These are phyloP conservation scores for Equus przewalskii DNA, from an alignment of 2,113 vertebrate genomes.

Conservation along the genomic window DNA sequence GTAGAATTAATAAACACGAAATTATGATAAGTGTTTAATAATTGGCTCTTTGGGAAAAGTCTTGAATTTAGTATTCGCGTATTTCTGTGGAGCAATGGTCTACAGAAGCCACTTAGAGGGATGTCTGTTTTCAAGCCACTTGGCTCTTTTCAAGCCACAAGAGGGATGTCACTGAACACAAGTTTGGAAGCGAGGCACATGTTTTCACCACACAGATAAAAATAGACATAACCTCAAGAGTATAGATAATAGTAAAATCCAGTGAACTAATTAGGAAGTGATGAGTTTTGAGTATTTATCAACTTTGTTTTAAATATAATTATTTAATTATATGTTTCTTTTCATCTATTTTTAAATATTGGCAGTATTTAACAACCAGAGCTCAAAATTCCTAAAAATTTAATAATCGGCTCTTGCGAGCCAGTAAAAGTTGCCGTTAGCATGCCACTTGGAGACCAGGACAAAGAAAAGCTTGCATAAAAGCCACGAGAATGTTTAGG, in stretches of 20 bases:
- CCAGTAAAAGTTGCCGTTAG: not conserved
- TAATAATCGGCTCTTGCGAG: not conserved
- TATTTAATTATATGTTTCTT: not conserved
- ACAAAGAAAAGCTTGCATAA: not conserved
- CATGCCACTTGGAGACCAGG: not conserved
- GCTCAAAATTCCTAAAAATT: not conserved
- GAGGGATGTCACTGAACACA: not conserved
- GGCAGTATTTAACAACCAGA: not conserved
- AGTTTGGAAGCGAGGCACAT: not conserved
- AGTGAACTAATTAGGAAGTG: not conserved
- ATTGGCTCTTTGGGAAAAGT: not conserved
- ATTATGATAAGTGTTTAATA: not conserved
- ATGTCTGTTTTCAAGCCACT: not conserved
- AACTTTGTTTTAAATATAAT: not conserved
- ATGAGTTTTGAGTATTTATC: not conserved
- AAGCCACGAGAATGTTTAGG: not conserved
- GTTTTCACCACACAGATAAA: not conserved
- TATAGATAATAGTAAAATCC: not conserved
- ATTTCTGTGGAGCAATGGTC: not conserved
- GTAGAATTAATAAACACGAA: not conserved
- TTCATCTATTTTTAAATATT: constrained; percentile 7
- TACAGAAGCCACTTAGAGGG: constrained; percentile 3
- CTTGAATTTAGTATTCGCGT: not conserved
- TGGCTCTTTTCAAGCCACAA: not conserved
- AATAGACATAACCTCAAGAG: not conserved